Base-by-base conservation (phyloP, 2,797 vertebrate species). In the Protosalanx chinensis region DNA sequence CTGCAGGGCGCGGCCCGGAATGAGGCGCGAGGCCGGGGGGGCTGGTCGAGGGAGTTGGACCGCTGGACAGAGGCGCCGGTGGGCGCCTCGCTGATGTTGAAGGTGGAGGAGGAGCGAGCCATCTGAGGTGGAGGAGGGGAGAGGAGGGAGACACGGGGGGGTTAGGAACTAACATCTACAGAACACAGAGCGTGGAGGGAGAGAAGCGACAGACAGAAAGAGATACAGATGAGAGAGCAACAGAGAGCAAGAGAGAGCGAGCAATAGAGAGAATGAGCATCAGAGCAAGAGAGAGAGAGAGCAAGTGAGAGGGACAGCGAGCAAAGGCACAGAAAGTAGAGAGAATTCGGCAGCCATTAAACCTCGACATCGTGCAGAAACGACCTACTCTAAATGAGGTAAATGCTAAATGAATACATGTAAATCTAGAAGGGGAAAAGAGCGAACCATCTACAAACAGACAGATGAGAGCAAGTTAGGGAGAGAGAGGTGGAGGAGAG, bases 21-120 rank as follows among this genome's bases (percentile, higher is more conserved):
- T 23, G 92, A 71, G 79, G 90, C 86, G 74, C 66, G 80, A 81
- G 90, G 83, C 81, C 90, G 92, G n/a, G 91, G 92, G 74, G 85
- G 88, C 79, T 92, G 88, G 72, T 91, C 93, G 88, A 95, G 78
- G 85, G 94, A 96, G 85, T 88, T 93, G 71, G 94, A 96, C 78
- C 89, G 76, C 81, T 94, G 94, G 81, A 95, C 92, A 78, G 82
- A 77, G 35, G 87, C 86, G 66, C 82, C 67, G 18, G 46, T 16
- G 75, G 84, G 91, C 88, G 85, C 92, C 15, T 13, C 93, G 74
- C 58, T 93, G 82, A 94, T 80, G 91, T 75, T 94, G 91, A 92
- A 89, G 0, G 86, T 93, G 71, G 95, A 96, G 78, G 94, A 74
- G 72, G 91, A 95, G 80, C 85, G 87, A 84, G 88, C 89, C 85